A percentile compares a stretch with the other conserved stretches of the same genome.
Conservation (phyloP, 64 coral and sea anemone species). For the Actinia tenebrosa region DNA sequence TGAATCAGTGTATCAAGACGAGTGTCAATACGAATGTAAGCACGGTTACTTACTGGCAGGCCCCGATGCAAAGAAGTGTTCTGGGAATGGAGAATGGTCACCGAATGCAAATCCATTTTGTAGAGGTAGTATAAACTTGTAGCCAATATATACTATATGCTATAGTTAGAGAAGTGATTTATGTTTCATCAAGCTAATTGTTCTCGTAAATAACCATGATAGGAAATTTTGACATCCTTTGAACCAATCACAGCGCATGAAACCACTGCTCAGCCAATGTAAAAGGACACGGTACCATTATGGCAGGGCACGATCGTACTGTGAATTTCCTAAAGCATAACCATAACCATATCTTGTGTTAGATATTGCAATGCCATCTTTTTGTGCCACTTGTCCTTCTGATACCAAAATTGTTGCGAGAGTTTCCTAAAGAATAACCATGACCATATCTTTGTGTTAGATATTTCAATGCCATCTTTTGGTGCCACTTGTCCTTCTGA, state of each 20-base stretch:
- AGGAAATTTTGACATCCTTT: too few relatives aligned
- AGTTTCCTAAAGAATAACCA: too few relatives aligned
- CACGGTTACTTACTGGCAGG: conserved; percentile 31
- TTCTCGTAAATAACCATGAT: too few relatives aligned
- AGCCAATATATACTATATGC: too few relatives aligned
- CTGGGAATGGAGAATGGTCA: conserved; percentile 20
- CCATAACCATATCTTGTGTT: not conserved
- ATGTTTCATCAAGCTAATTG: too few relatives aligned
- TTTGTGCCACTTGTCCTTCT: conserved; percentile 42
- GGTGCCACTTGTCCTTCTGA: conserved; percentile 37
- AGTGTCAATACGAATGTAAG: conserved; percentile 30
- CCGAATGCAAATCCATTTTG: conserved; percentile 38
- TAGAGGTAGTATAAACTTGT: conserved; percentile 10
- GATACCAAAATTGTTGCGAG: conserved; percentile 17
- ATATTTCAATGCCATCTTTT: conserved; percentile 57
- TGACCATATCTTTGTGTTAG: not conserved
- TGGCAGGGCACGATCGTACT: too few relatives aligned
- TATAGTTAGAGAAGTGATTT: too few relatives aligned
- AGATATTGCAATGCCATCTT: conserved; percentile 61
- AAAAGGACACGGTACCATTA: too few relatives aligned
- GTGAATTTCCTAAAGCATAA: too few relatives aligned
- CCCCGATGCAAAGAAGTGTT: conserved; percentile 26
- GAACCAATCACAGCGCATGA: too few relatives aligned
- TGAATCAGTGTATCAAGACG: conserved; percentile 3
- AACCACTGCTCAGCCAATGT: too few relatives aligned